These are phyloP conservation scores for Euplexia lucipara DNA, from an alignment of 2,888 invertebrate species.

Conservation along the genomic window DNA sequence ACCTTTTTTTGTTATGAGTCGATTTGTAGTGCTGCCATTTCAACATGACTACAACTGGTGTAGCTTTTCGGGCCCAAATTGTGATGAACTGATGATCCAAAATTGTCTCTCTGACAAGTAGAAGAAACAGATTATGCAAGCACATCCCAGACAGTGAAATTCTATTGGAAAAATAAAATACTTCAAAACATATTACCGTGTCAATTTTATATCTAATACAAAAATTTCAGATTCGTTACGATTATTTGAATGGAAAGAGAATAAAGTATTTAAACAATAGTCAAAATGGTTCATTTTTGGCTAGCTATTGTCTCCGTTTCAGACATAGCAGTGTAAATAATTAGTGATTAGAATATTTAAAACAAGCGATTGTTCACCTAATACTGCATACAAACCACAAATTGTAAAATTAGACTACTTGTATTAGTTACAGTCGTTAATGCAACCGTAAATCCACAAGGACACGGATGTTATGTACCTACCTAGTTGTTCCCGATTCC, in stretches of 20 bases:
- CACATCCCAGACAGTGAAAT: neutral
- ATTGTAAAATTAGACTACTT: slow-evolving; percentile 1
- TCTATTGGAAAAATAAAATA: neutral
- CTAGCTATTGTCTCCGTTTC: slow-evolving; percentile 14
- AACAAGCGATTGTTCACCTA: slow-evolving; percentile 10
- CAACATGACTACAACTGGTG: neutral
- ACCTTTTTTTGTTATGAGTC: too few species aligned
- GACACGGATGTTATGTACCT: slow-evolving; percentile 1
- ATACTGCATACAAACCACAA: slow-evolving; percentile 33
- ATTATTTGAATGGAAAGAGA: neutral
- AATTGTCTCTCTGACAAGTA: neutral
- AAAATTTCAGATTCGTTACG: slow-evolving; percentile 1
- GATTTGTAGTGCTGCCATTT: too few species aligned
- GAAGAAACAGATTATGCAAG: neutral
- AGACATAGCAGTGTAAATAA: slow-evolving; percentile 24
- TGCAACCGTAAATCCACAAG: neutral
- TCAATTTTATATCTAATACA: neutral
- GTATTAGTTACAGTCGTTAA: slow-evolving; percentile 33
- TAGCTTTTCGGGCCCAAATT: neutral
- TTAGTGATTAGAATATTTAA: slow-evolving; percentile 15
- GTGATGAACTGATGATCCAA: neutral
- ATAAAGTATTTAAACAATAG: slow-evolving; percentile 1
- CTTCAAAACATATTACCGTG: neutral
- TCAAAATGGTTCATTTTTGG: slow-evolving; percentile 6
- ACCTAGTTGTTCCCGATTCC: neutral